Evolutionary conservation across 2,113 vertebrate genomes (phyloP).

Genomic region (Clarias gariepinus): DNA sequence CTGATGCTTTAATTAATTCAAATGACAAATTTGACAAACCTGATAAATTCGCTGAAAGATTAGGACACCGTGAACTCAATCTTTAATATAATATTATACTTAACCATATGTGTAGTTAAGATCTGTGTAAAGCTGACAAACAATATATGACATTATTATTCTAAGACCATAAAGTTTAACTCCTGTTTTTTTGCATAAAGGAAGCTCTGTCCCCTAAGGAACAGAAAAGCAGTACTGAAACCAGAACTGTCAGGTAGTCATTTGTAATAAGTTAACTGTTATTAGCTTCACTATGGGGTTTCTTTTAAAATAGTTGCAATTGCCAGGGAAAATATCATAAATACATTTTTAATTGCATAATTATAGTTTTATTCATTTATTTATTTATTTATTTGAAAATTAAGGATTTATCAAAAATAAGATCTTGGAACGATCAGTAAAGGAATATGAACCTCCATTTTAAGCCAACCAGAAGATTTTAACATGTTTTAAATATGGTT

Average conservation of each 20-base stretch:
- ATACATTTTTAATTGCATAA: background rate
- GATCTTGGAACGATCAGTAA: background rate
- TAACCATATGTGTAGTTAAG: background rate
- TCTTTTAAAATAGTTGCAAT: background rate
- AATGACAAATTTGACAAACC: background rate
- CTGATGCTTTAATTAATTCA: background rate
- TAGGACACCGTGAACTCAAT: background rate
- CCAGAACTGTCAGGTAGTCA: background rate
- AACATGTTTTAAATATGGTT: background rate
- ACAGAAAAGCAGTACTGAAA: conserved; percentile 18
- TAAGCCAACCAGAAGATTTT: background rate
- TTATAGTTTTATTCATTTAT: no score
- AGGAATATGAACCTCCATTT: background rate
- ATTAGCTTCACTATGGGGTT: background rate
- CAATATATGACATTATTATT: background rate
- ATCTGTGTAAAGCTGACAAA: background rate
- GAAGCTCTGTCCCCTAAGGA: background rate
- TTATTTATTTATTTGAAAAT: no score
- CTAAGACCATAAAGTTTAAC: background rate
- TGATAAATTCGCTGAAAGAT: background rate
- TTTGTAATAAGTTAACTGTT: background rate
- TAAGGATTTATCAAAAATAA: no score
- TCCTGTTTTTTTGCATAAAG: background rate
- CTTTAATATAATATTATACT: background rate
- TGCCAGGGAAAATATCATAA: background rate